Percentiles rank a stretch among this genome's conserved stretches.
These are phyloP conservation scores for Acromyrmex charruanus DNA, from an alignment of 1,140 invertebrate genomes.

Conservation along the genomic window DNA sequence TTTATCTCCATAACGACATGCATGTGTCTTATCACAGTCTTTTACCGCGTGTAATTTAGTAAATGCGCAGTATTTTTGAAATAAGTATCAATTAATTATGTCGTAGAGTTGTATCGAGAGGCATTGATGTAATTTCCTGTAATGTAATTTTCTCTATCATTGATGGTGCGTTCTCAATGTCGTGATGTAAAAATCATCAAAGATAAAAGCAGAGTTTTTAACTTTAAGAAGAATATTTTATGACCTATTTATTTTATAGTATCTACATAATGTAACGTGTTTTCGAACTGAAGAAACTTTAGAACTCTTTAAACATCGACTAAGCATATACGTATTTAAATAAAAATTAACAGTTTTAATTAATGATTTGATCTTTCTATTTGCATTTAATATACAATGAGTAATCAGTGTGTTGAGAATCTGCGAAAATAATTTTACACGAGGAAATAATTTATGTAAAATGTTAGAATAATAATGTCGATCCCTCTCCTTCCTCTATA, in stretches of 20 bases:
- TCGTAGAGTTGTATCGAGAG: not conserved
- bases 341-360: not conserved
- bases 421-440: not conserved
- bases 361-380: not conserved
- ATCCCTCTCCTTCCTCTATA: not conserved
- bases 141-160: slow-evolving; percentile 11
- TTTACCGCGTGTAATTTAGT: slow-evolving; percentile 41
- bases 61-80: slow-evolving; percentile 12
- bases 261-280: not conserved
- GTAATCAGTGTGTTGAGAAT: not conserved
- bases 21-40: slow-evolving; percentile 21
- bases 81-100: slow-evolving; percentile 21
- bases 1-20: slow-evolving; percentile 34
- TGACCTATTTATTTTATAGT: not conserved
- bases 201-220: not conserved
- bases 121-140: slow-evolving; percentile 29
- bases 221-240: not conserved
- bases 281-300: not conserved
- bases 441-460: not conserved
- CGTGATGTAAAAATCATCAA: not conserved
- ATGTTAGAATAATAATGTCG: not conserved
- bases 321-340: not conserved
- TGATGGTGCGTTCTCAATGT: not conserved
- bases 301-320: not conserved
- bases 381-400: not conserved